Evolutionary conservation across 2,113 vertebrate genomes (phyloP).

Genomic region (Solenodon paradoxus): DNA sequence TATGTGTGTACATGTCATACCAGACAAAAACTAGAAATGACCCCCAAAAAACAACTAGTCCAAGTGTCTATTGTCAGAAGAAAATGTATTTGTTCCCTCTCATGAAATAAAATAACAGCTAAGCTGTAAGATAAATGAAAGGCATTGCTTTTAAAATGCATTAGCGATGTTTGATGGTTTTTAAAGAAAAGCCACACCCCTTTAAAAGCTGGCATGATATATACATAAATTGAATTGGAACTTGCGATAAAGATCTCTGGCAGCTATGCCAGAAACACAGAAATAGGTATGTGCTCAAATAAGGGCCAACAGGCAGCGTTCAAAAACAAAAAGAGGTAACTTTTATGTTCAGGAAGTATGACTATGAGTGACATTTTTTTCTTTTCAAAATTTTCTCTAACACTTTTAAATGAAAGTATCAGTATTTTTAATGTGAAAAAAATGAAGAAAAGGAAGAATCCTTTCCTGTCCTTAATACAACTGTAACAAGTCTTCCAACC

Average conservation of each 20-base stretch:
- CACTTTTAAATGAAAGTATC: background rate
- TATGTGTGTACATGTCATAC: background rate
- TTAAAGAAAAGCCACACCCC: constrained; percentile 36
- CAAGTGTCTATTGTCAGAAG: background rate
- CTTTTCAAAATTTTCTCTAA: background rate
- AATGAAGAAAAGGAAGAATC: background rate
- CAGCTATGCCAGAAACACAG: constrained; percentile 17
- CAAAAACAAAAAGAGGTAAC: background rate
- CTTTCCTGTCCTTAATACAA: background rate
- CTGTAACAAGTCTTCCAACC: constrained; percentile 13
- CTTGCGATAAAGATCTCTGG: background rate
- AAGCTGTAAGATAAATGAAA: constrained; percentile 35
- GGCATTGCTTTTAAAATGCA: background rate
- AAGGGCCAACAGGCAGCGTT: background rate
- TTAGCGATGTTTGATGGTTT: background rate
- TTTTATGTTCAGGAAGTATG: background rate
- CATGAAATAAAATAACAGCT: constrained; percentile 1
- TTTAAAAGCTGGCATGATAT: constrained; percentile 21
- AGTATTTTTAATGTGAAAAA: background rate
- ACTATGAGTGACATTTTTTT: background rate
- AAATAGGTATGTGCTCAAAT: constrained; percentile 22
- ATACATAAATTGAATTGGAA: constrained; percentile 8
- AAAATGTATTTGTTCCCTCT: background rate
- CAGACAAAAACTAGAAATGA: constrained; percentile 26
- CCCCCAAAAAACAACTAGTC: background rate